Conservation (phyloP, 2,797 vertebrate species). For the Anguilla pacifica region DNA sequence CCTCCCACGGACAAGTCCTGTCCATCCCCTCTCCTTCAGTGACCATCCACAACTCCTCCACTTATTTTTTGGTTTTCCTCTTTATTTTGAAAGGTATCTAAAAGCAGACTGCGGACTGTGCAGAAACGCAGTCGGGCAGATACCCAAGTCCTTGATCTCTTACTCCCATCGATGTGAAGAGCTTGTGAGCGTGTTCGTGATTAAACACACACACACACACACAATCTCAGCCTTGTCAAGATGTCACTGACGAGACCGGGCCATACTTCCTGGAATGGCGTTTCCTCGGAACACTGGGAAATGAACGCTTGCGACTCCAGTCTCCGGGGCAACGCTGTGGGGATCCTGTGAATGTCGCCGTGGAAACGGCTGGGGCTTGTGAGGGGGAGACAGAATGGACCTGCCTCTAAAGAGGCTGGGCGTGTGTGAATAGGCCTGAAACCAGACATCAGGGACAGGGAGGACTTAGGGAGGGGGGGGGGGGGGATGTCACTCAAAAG, state of each 20-base stretch:
- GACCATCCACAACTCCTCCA: background rate
- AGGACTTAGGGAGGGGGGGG: no score
- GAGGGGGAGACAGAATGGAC: slow-evolving; percentile 46
- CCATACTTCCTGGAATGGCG: background rate
- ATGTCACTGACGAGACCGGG: background rate
- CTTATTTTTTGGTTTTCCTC: background rate
- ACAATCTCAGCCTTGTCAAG: background rate
- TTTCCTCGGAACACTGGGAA: slow-evolving; percentile 42
- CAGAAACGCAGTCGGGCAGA: background rate
- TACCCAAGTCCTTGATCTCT: background rate
- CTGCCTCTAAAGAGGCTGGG: background rate
- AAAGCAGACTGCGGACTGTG: background rate
- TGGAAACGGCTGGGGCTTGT: slow-evolving; percentile 1
- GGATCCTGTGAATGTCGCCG: background rate
- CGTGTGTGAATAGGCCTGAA: background rate
- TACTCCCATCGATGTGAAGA: slow-evolving; percentile 25
- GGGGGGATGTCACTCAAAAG: background rate
- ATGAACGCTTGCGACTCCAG: slow-evolving; percentile 34
- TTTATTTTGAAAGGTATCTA: background rate
- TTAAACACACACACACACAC: slow-evolving; percentile 36
- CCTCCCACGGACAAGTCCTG: slow-evolving; percentile 90
- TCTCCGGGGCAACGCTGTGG: background rate
- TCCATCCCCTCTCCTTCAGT: slow-evolving; percentile 54
- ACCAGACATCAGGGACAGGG: background rate
- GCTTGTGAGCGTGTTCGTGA: background rate